Base-by-base conservation (phyloP, 2,888 invertebrate genomes). In the Hydropsyche betteni region DNA sequence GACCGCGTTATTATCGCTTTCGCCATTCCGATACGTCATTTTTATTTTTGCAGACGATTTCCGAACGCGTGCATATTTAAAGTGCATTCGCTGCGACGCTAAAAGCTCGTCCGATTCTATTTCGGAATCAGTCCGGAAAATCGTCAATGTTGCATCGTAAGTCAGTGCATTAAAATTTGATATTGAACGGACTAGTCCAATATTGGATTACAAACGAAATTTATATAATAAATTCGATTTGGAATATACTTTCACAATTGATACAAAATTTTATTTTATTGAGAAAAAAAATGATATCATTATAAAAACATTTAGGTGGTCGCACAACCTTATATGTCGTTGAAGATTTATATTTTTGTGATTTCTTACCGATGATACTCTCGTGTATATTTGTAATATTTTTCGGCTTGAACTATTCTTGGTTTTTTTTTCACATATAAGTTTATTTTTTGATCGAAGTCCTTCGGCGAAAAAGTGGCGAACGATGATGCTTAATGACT, bases 401-500 rank as follows among this genome's bases (percentile, higher is more conserved):
- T n/a, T 12, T 10, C 55, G 55, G 16, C n/a, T 55, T 6, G 55
- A 16, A 16, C 16, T 55, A 24, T 24, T 24, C 24, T 2, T 8
- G 58, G 14, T 16, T 4, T 8, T 16, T 55, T 55, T 58, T 58
- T 58, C 24, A n/a, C 5, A 58, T 24, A 58, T 8, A 4, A 58
- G 16, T 24, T 16, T 58, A 16, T 58, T 14, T 14, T 58, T 58
- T 58, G 4, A 14, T 14, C 16, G 24, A 16, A 8, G 16, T 24
- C 24, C 16, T 14, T 33, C 7, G 10, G 61, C 10, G 61, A 16
- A 24, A 16, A 10, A 10, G 61, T 64, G 36, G 24, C 33, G 8
- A 34, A 33, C 24, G n/a, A 64, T 34, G 34, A 64, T 64, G 64
- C 64, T 64, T 64, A 64, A 64, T 64, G 64, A 64, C 64, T 64